These are phyloP conservation scores for Gila robusta DNA, from an alignment of 2,797 vertebrate species.

Conservation along the genomic window DNA sequence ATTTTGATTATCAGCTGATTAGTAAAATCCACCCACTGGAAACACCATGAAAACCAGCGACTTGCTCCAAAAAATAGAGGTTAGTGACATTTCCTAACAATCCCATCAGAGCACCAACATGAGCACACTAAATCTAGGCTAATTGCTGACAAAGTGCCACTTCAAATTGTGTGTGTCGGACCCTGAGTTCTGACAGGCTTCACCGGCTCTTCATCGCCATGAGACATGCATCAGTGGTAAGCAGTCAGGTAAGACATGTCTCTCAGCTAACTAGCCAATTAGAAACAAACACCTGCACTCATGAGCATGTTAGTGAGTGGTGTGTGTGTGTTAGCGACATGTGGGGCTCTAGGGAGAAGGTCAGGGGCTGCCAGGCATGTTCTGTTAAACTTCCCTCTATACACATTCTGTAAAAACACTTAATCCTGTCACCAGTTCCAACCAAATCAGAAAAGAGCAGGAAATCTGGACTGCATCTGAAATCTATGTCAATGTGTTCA, in stretches of 20 bases:
- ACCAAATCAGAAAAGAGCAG: constrained; percentile 17
- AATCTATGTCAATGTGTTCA: background rate
- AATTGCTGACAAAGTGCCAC: constrained; percentile 54
- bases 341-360: constrained; percentile 46
- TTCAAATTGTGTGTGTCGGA: constrained; percentile 27
- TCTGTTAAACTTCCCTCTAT: constrained; percentile 22
- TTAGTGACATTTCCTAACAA: constrained; percentile 12
- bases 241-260: constrained; percentile 56
- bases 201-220: constrained; percentile 13
- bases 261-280: constrained; percentile 57
- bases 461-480: background rate
- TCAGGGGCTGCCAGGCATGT: constrained; percentile 47
- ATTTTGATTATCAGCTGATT: constrained; percentile 36
- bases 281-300: constrained; percentile 62
- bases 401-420: constrained; percentile 1
- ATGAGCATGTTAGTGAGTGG: constrained; percentile 47
- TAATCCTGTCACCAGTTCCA: background rate
- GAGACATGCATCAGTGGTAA: constrained; percentile 47
- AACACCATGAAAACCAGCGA: background rate
- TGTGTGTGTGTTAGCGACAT: constrained; percentile 53
- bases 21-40: constrained; percentile 17
- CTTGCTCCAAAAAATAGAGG: constrained; percentile 28
- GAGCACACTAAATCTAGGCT: constrained; percentile 54
- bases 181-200: constrained; percentile 34
- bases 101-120: constrained; percentile 11